Percentiles rank a stretch among this genome's conserved stretches.
These are phyloP conservation scores for Polyommatus iphigenia DNA, from an alignment of 2,888 invertebrate genomes.

Conservation along the genomic window DNA sequence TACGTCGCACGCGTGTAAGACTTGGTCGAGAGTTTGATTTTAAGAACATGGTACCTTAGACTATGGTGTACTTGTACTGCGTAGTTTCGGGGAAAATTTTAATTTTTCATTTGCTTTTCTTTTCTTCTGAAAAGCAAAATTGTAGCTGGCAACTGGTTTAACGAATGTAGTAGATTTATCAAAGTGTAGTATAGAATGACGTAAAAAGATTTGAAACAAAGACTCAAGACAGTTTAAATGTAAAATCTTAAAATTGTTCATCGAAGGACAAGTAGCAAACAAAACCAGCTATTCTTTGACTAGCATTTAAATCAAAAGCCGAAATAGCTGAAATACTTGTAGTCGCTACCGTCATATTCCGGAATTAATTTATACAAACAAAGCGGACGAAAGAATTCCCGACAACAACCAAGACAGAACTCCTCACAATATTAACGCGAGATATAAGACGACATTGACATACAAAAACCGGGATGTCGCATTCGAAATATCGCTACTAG, in stretches of 20 bases:
- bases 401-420: slow-evolving; percentile 64
- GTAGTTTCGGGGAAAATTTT: too few relatives aligned
- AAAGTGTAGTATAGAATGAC: too few relatives aligned
- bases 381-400: slow-evolving; percentile 55
- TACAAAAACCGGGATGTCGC: background rate
- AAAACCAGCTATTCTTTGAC: background rate
- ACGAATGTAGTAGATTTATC: too few relatives aligned
- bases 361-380: slow-evolving; percentile 38
- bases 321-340: slow-evolving; percentile 11
- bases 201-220: too few relatives aligned
- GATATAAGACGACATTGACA: slow-evolving; percentile 52
- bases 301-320: slow-evolving; percentile 3
- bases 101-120: too few relatives aligned
- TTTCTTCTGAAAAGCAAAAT: too few relatives aligned
- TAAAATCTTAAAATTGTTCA: background rate
- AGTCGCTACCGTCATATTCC: slow-evolving; percentile 22
- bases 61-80: too few relatives aligned
- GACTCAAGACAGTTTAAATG: too few relatives aligned
- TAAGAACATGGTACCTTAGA: too few relatives aligned
- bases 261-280: background rate
- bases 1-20: too few relatives aligned
- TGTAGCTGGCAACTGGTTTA: too few relatives aligned
- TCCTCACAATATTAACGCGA: slow-evolving; percentile 52
- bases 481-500: background rate
- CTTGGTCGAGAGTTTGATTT: too few relatives aligned